phyloP scores from a whole-genome alignment of 1,140 invertebrate genomes.

The Orussus abietinus region DNA sequence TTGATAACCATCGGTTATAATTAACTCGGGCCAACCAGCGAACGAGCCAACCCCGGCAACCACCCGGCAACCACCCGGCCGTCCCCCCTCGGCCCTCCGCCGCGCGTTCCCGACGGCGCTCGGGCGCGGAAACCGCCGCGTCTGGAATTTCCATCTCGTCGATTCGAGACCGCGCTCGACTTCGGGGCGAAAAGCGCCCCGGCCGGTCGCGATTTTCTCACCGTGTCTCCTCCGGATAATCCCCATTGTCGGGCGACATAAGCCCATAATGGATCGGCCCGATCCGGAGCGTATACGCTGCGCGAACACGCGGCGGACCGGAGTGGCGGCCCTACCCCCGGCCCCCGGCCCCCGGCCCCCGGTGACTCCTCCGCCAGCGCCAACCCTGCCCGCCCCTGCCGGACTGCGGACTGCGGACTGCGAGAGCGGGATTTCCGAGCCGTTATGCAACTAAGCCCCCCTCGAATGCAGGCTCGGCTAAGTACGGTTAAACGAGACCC shows the following conservation, averaged over 20 bases:
- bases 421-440: constrained; percentile 33
- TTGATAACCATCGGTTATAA: constrained; percentile 56
- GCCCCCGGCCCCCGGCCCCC: constrained; percentile 7
- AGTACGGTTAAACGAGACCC: constrained; percentile 31
- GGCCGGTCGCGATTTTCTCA: constrained; percentile 26
- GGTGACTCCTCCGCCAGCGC: not conserved
- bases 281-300: constrained; percentile 27
- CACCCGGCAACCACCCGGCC: constrained; percentile 25
- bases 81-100: constrained; percentile 13
- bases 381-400: not conserved
- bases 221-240: constrained; percentile 33
- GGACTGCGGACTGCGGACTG: constrained; percentile 19
- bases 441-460: constrained; percentile 32
- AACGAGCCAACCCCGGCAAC: constrained; percentile 48
- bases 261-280: constrained; percentile 47
- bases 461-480: constrained; percentile 15
- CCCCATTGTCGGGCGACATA: constrained; percentile 44
- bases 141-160: constrained; percentile 11
- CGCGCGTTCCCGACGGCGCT: constrained; percentile 6
- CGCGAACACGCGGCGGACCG: constrained; percentile 16
- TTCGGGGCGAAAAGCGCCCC: not conserved
- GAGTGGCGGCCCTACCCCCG: constrained; percentile 21
- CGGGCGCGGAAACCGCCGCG: no score
- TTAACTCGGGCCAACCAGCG: constrained; percentile 53
- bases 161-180: not conserved